phyloP scores from a whole-genome alignment of 1,140 invertebrate species.

The Macrotrachela quadricornifera region DNA sequence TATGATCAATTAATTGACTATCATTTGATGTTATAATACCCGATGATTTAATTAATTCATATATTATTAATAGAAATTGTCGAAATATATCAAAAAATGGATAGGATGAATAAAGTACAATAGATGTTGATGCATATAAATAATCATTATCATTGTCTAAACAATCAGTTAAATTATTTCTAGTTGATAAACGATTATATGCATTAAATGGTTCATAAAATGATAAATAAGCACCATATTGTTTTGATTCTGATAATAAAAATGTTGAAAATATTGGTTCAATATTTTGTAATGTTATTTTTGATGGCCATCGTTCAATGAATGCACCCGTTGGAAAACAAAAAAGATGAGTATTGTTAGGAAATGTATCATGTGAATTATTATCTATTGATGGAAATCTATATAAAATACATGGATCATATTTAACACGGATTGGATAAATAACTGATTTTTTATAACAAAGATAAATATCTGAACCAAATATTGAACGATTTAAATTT shows the following conservation, averaged over 20 bases:
- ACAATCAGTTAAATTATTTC: conserved; percentile 20
- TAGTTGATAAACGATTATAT: conserved; percentile 39
- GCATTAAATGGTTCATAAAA: conserved; percentile 67
- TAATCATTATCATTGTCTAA: conserved; percentile 27
- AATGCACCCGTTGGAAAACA: conserved; percentile 96
- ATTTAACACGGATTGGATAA: conserved; percentile 36
- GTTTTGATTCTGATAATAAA: too few relatives aligned
- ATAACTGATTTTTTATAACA: conserved; percentile 99
- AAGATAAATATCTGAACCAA: conserved; percentile 80
- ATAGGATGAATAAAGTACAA: conserved; percentile 83
- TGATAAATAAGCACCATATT: conserved; percentile 83
- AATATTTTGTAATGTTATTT: conserved; percentile 43
- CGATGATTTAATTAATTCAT: conserved; percentile 45
- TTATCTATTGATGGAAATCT: conserved; percentile 46
- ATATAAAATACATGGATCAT: conserved; percentile 43
- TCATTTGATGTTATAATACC: background rate
- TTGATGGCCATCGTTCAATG: conserved; percentile 77
- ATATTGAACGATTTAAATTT: conserved; percentile 82
- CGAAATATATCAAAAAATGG: conserved; percentile 94
- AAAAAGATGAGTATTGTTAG: conserved; percentile 74
- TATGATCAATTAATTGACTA: background rate
- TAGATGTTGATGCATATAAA: conserved; percentile 72
- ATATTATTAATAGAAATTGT: conserved; percentile 50
- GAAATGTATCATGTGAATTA: conserved; percentile 55
- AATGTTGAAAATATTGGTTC: too few relatives aligned